Percentiles rank a stretch among this genome's conserved stretches.
phyloP scores from a whole-genome alignment of 2,797 vertebrate species.

The Peromyscus eremicus region DNA sequence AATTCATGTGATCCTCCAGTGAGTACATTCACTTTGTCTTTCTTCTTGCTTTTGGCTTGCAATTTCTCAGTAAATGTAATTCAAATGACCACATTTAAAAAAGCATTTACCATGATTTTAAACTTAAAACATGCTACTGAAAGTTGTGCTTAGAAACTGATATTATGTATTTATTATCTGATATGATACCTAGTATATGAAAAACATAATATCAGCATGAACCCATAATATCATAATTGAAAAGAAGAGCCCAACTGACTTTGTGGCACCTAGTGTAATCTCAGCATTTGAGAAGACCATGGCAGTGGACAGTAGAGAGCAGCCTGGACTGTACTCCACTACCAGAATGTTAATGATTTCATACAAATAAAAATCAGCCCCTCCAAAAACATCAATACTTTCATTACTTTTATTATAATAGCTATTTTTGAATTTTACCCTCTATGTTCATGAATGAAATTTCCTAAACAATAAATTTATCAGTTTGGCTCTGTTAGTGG shows the following conservation, averaged over 20 bases:
- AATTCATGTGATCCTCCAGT: not conserved
- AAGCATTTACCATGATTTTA: not conserved
- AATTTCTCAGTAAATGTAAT: not conserved
- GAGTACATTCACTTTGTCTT: not conserved
- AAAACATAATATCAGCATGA: not conserved
- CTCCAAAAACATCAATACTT: not conserved
- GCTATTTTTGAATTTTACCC: not conserved
- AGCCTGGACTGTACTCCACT: not conserved
- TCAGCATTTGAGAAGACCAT: too few species aligned
- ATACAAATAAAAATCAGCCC: not conserved
- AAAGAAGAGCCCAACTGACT: fast-evolving
- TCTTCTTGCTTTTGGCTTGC: not conserved
- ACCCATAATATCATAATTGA: not conserved
- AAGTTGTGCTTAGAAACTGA: not conserved
- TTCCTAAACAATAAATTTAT: not conserved
- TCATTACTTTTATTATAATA: not conserved
- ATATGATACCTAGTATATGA: not conserved
- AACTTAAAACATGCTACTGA: not conserved
- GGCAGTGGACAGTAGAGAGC: fast-evolving
- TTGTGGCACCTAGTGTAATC: not conserved
- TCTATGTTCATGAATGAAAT: not conserved
- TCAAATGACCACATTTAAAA: not conserved
- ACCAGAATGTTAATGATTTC: not conserved
- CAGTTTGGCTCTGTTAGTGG: not conserved
- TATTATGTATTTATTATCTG: not conserved